Evolutionary conservation across 2,888 invertebrate species (phyloP), one percentile per base, ranked within the genome.

Genomic region (Cristatella mucedo): DNA sequence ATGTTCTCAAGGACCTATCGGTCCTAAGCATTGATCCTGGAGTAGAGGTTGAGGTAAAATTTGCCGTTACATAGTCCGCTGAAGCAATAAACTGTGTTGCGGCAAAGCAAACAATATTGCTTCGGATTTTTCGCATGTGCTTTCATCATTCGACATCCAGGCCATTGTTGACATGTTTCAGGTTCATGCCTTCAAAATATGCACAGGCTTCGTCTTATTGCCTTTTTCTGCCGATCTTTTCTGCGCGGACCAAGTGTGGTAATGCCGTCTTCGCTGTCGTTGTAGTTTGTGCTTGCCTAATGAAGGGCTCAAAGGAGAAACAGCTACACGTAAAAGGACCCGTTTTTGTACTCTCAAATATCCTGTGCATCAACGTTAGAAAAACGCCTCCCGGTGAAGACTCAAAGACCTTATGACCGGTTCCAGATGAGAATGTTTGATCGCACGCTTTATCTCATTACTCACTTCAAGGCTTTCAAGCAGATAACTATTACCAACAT

Each of bases 301-400:
- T 97, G 66, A 79, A 80, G 52, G 87, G 89, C 46, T 91, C 95
- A 40, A 95, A 95, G 71, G 87, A 87, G 57, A 91, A 95, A 70
- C 83, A 86, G 59, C 73, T 97, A 55, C 82, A 84, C 55, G 93
- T 93, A 4, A 93, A 93, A 74, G 97, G 97, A 42, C 97, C 97
- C 48, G 89, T 97, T 44, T 82, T 95, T 61, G 89, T 99, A 87
- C 97, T 97, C 31, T 97, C 95, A 51, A 97, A 97, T 33, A 76
- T 80, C 48, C 76, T 99, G 42, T 80, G 95, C 57, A 97, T 97
- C 68, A 97, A 97, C 26, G 97, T 97, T 44, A 78, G 97, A 54
- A 99, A 97, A 70, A 97, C 97, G 19, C 97, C 97, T 60, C 99
- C 97, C 66, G 97, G 97, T 74, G 97, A 97, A 70, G 97, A 97